Evolutionary conservation across 2,797 vertebrate genomes (phyloP).

Genomic region (Neostethus bicornis): DNA sequence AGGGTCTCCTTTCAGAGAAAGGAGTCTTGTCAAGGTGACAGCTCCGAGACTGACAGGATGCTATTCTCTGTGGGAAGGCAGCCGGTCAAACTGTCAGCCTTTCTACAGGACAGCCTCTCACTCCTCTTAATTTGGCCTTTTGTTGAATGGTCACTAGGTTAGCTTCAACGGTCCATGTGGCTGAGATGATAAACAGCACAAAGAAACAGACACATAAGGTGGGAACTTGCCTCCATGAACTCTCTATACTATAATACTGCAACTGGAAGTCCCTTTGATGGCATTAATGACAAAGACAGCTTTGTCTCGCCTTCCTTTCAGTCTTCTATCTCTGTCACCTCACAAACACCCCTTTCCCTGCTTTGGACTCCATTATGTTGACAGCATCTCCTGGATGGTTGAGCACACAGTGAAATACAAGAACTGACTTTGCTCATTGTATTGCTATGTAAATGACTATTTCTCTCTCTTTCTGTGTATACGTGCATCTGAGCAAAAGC

Average conservation of each 20-base stretch:
- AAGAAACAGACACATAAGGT: conserved; percentile 52
- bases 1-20: conserved; percentile 73
- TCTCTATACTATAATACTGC: conserved; percentile 49
- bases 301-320: conserved; percentile 55
- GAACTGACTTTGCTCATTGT: conserved; percentile 62
- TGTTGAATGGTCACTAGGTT: conserved; percentile 75
- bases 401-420: conserved; percentile 55
- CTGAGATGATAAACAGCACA: conserved; percentile 73
- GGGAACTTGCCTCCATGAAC: conserved; percentile 60
- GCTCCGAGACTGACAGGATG: conserved; percentile 76
- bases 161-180: conserved; percentile 72
- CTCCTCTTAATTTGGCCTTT: conserved; percentile 82
- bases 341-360: conserved; percentile 14
- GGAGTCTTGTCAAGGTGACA: conserved; percentile 78
- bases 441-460: conserved; percentile 58
- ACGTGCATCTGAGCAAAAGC: conserved; percentile 40
- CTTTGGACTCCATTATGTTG: conserved; percentile 53
- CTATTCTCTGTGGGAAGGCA: conserved; percentile 70
- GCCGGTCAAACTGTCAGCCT: conserved; percentile 77
- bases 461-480: conserved; percentile 25
- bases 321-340: conserved; percentile 43
- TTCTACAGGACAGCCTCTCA: conserved; percentile 68
- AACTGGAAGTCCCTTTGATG: conserved; percentile 60
- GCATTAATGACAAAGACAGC: conserved; percentile 66
- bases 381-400: conserved; percentile 66